Conservation (phyloP, 2,113 vertebrate genomes). For the Ceratotherium simum region DNA sequence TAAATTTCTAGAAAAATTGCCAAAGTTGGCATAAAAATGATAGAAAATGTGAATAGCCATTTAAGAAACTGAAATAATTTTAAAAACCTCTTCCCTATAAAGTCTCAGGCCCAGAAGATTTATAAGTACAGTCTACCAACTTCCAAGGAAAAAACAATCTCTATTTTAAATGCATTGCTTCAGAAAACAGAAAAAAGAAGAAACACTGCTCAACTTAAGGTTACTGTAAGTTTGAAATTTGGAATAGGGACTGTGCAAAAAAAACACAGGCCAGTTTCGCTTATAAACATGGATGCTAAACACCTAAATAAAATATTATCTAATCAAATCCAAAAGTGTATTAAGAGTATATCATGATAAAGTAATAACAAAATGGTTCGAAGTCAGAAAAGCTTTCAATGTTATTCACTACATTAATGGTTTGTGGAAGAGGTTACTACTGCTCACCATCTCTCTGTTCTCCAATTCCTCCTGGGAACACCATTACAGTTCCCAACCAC, state of each 20-base stretch:
- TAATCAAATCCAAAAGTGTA: not conserved
- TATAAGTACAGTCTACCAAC: not conserved
- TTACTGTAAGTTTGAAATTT: not conserved
- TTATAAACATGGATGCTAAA: slow-evolving; percentile 3
- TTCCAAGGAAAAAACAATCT: not conserved
- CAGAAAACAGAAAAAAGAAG: not conserved
- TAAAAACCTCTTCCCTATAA: not conserved
- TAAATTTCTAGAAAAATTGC: not conserved
- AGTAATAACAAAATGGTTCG: not conserved
- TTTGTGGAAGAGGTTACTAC: not conserved
- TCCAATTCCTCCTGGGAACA: not conserved
- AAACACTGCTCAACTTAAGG: not conserved
- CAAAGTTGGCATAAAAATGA: not conserved
- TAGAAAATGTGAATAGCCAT: not conserved
- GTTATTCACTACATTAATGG: not conserved
- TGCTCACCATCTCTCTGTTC: not conserved
- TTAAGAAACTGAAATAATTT: not conserved
- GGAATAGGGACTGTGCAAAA: not conserved
- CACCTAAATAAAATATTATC: not conserved
- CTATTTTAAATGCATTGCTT: not conserved
- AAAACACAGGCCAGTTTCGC: not conserved
- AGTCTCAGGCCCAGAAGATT: not conserved
- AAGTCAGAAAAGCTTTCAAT: not conserved
- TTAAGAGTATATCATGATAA: not conserved
- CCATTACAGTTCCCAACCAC: not conserved